A percentile compares a stretch with the other conserved stretches of the same genome.
phyloP scores from a whole-genome alignment of 2,113 vertebrate species.

The Clarias magur region DNA sequence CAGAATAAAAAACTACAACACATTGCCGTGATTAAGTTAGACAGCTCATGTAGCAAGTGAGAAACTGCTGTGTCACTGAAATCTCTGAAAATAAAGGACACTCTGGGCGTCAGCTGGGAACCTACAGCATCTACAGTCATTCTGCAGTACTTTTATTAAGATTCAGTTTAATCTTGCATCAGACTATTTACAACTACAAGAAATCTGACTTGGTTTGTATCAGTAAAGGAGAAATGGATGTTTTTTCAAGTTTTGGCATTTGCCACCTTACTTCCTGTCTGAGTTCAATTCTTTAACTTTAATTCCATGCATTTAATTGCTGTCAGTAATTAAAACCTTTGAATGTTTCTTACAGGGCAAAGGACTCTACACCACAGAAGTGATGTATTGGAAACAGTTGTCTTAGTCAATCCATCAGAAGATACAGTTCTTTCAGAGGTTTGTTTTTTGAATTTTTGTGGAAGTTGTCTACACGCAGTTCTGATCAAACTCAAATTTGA shows the following conservation, averaged over 20 bases:
- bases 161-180: conserved; percentile 7
- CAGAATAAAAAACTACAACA: not conserved
- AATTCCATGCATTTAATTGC: not conserved
- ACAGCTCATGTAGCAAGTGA: conserved; percentile 1
- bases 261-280: not conserved
- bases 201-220: not conserved
- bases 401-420: conserved; percentile 90
- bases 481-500: not conserved
- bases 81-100: conserved; percentile 19
- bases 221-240: not conserved
- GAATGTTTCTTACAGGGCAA: conserved; percentile 79
- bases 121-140: conserved; percentile 9
- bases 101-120: conserved; percentile 30
- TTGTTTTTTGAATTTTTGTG: conserved; percentile 33
- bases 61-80: conserved; percentile 26
- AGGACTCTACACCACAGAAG: conserved; percentile 91
- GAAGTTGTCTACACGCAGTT: not conserved
- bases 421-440: conserved; percentile 87
- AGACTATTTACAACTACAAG: conserved; percentile 19
- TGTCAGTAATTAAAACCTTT: conserved; percentile 11
- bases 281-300: not conserved
- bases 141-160: conserved; percentile 33
- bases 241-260: not conserved
- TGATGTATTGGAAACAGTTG: conserved; percentile 87
- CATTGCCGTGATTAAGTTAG: not conserved